These are phyloP conservation scores for Stichodactyla mertensii DNA, from an alignment of 64 coral and sea anemone genomes.

Conservation along the genomic window DNA sequence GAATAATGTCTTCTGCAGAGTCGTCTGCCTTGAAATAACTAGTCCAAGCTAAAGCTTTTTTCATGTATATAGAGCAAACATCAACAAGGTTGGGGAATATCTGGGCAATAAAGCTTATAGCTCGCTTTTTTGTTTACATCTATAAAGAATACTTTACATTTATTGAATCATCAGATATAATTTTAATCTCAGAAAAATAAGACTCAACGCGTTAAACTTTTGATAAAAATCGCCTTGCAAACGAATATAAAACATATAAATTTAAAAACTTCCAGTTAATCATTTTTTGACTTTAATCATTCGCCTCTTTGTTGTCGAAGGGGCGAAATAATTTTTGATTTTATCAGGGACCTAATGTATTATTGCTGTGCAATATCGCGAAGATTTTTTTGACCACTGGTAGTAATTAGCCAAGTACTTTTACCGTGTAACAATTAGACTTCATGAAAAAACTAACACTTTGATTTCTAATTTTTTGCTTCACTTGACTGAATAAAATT, in stretches of 20 bases:
- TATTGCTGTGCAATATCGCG: background rate
- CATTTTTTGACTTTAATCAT: background rate
- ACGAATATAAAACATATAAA: background rate
- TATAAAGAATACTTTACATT: background rate
- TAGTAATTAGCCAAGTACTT: background rate
- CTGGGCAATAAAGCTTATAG: background rate
- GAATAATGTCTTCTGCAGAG: background rate
- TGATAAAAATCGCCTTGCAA: too few relatives aligned
- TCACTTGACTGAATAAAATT: background rate
- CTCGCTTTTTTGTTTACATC: background rate
- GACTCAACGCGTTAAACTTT: background rate
- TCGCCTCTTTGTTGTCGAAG: background rate
- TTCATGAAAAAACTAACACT: background rate
- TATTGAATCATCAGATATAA: background rate
- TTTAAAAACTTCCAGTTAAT: background rate
- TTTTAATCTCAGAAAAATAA: slow-evolving; percentile 6
- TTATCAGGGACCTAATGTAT: background rate
- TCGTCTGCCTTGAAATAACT: background rate
- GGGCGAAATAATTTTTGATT: background rate
- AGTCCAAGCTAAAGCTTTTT: background rate
- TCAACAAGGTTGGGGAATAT: background rate
- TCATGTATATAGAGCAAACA: background rate
- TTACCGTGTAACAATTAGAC: background rate
- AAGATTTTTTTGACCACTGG: background rate
- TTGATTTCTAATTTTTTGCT: background rate